These are phyloP conservation scores for Muntiacus muntjak DNA, from an alignment of 2,113 vertebrate species.

Conservation along the genomic window DNA sequence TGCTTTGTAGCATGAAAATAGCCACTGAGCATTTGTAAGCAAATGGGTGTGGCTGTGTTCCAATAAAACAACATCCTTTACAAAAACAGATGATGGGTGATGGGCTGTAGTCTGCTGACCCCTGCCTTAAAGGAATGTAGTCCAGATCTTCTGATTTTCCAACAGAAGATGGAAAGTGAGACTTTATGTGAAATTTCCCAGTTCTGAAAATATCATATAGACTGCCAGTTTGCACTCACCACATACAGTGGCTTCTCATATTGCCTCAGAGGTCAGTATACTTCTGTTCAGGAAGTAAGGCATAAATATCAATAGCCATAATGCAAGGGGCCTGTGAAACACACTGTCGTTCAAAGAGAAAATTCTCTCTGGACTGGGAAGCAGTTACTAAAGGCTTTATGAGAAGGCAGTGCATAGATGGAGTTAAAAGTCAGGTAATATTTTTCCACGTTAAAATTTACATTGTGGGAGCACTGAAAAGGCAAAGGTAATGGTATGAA, in stretches of 20 bases:
- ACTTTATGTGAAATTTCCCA: neutral
- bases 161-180: neutral
- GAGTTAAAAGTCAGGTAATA: neutral
- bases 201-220: neutral
- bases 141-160: neutral
- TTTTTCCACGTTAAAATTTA: neutral
- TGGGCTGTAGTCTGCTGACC: neutral
- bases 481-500: neutral
- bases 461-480: neutral
- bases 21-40: neutral
- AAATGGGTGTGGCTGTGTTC: neutral
- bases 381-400: neutral
- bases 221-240: neutral
- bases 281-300: neutral
- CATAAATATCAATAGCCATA: neutral
- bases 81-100: neutral
- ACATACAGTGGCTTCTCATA: neutral
- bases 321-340: neutral
- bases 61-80: slow-evolving; percentile 21
- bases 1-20: neutral
- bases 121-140: neutral
- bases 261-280: neutral
- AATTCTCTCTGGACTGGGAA: neutral
- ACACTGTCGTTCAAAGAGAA: neutral
- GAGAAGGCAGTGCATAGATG: neutral